A percentile compares a stretch with the other conserved stretches of the same genome.
These are phyloP conservation scores for Drosophila littoralis DNA, from an alignment of 1,140 invertebrate species.

Conservation along the genomic window DNA sequence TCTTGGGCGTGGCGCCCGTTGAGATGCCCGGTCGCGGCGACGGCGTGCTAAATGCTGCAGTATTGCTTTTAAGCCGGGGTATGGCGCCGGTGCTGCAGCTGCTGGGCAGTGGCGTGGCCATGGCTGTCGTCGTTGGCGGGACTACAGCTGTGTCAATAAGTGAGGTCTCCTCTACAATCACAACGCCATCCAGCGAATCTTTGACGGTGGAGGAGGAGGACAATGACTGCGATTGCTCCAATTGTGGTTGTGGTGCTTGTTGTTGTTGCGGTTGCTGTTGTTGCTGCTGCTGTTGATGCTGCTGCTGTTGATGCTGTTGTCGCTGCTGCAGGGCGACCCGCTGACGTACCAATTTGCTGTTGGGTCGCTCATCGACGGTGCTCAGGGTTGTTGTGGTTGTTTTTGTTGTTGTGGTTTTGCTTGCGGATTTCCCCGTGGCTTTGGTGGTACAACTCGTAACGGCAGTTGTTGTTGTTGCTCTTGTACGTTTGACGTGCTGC, in stretches of 20 bases:
- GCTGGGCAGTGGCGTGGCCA: slow-evolving; percentile 41
- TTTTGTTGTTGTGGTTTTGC: slow-evolving; percentile 12
- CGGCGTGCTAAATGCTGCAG: slow-evolving; percentile 20
- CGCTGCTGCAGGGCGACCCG: slow-evolving; percentile 72
- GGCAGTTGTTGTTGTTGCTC: slow-evolving; percentile 67
- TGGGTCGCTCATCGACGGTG: slow-evolving; percentile 61
- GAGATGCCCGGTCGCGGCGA: slow-evolving; percentile 49
- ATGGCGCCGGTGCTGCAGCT: slow-evolving; percentile 73
- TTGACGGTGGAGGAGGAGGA: slow-evolving; percentile 71
- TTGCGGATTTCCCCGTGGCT: slow-evolving; percentile 10
- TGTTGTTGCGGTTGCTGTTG: slow-evolving; percentile 2
- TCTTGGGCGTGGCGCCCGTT: slow-evolving; percentile 71
- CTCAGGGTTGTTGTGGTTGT: slow-evolving; percentile 42
- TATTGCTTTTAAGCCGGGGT: slow-evolving; percentile 61
- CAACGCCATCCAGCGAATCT: slow-evolving; percentile 63
- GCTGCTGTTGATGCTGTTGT: slow-evolving; percentile 49
- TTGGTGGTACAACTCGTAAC: slow-evolving; percentile 82
- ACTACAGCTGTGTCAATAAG: slow-evolving; percentile 58
- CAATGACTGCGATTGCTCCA: slow-evolving; percentile 63
- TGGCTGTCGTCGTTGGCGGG: neutral
- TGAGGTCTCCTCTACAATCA: slow-evolving; percentile 57
- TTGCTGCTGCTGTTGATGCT: slow-evolving; percentile 8
- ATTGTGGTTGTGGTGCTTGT: slow-evolving; percentile 21
- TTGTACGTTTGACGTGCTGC: slow-evolving; percentile 63
- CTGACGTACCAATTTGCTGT: slow-evolving; percentile 74